Base-by-base conservation (phyloP, 1,140 invertebrate genomes). In the Cecropterus lyciades region DNA sequence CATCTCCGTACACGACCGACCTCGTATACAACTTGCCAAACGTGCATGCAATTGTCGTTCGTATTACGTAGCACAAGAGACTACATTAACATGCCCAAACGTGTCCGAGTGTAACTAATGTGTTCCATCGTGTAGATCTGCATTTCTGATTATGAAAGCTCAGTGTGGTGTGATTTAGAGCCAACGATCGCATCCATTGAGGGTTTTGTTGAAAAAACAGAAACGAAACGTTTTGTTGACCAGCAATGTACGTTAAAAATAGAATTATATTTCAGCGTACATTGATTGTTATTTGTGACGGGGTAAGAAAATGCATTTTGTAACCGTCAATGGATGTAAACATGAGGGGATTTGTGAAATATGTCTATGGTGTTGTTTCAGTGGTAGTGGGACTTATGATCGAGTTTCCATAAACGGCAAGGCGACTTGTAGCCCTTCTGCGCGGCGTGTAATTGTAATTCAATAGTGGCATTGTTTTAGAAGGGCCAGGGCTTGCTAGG, bases 341-440 rank as follows among this genome's bases (percentile, higher is more conserved):
- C 17, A 5, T 56, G n/a, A 0, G 37, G 37, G 6, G 40, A 9
- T n/a, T 57, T 57, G n/a, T 16, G 14, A 45, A 27, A 27, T 57
- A 13, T 45, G 11, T 14, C 14, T 2, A 57, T 8, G 40, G 17
- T 4, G 20, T 55, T 10, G 33, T 6, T 45, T 13, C 27, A 37
- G 45, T 49, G 30, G 45, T 37, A 37, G 27, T 11, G 43, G 43
- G 24, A 16, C 57, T 60, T 49, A 60, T 64, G 72, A 71, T 74
- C 75, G 69, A 65, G 69, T 73, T 67, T 68, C 76, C 76, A 65
- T 78, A 78, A 75, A 78, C 65, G 70, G 73, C 37, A 64, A 62
- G 55, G 43, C 15, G 59, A 40, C 59, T 62, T 62, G 59, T 62
- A 62, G 59, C 46, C 59, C 33, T 62, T 62, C 30, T 51, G 57